These are phyloP conservation scores for Benitochromis conjunctus DNA, from an alignment of 2,113 vertebrate species.

Conservation along the genomic window DNA sequence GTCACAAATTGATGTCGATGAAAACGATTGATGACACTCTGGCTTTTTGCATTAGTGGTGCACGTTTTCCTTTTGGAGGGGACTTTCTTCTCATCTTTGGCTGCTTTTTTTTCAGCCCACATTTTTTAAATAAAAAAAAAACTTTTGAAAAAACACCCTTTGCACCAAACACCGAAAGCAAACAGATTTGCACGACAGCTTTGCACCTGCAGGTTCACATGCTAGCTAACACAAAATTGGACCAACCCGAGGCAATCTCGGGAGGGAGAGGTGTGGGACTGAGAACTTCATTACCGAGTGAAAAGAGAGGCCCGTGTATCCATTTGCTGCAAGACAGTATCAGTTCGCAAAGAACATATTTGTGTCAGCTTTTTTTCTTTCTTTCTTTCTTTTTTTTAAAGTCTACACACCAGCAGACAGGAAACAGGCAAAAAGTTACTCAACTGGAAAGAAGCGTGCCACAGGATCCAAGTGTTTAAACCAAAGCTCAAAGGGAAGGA, in stretches of 20 bases:
- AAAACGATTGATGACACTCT: neutral
- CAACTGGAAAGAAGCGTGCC: neutral
- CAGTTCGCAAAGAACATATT: neutral
- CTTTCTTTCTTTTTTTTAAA: neutral
- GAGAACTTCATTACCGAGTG: neutral
- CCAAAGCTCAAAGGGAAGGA: neutral
- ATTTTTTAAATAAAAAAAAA: neutral
- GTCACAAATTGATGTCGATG: neutral
- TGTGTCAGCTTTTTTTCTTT: neutral
- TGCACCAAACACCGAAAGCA: neutral
- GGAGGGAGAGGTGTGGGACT: neutral
- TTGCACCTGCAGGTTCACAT: neutral
- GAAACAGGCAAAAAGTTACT: neutral
- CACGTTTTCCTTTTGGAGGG: neutral
- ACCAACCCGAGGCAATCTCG: neutral
- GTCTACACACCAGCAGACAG: neutral
- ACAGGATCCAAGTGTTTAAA: neutral
- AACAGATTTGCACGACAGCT: neutral
- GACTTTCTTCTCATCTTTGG: neutral
- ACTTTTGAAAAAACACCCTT: neutral
- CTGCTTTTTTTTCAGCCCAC: neutral
- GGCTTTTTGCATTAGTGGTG: neutral
- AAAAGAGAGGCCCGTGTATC: neutral
- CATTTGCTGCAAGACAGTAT: neutral
- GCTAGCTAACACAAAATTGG: neutral